Conservation (phyloP, 2,113 vertebrate genomes). For the Nettapus auritus region DNA sequence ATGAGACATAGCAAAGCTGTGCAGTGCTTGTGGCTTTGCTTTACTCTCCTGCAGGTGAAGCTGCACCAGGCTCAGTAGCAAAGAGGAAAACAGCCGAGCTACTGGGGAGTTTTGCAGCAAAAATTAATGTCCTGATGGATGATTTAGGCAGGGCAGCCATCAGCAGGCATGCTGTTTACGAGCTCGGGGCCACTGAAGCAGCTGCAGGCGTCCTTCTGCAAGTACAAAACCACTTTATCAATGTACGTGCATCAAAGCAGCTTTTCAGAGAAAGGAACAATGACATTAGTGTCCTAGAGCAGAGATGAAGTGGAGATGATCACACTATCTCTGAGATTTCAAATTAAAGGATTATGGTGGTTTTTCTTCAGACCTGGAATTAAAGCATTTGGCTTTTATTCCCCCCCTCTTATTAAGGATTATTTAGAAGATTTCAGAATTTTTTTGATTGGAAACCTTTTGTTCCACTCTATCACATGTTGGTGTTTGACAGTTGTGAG, state of each 20-base stretch:
- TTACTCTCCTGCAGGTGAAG: background rate
- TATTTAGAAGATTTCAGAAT: background rate
- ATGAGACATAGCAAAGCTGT: background rate
- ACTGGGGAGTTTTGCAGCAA: background rate
- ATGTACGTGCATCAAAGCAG: fast-evolving
- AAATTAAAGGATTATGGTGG: background rate
- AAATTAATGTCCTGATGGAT: background rate
- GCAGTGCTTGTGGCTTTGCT: fast-evolving
- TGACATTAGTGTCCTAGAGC: background rate
- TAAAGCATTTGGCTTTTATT: background rate
- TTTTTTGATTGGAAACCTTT: background rate
- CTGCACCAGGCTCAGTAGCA: background rate
- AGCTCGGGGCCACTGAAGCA: background rate
- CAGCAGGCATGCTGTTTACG: background rate
- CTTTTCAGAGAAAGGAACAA: background rate
- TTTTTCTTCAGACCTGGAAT: background rate
- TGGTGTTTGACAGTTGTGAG: background rate
- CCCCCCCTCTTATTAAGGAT: background rate
- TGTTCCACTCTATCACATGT: background rate
- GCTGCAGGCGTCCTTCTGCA: background rate
- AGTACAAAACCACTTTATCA: background rate
- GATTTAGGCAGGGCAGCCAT: background rate
- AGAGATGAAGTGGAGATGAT: background rate
- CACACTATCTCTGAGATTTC: background rate
- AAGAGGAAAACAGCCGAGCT: background rate